Conservation (phyloP, 2,888 invertebrate species). For the Polietes domitor region DNA sequence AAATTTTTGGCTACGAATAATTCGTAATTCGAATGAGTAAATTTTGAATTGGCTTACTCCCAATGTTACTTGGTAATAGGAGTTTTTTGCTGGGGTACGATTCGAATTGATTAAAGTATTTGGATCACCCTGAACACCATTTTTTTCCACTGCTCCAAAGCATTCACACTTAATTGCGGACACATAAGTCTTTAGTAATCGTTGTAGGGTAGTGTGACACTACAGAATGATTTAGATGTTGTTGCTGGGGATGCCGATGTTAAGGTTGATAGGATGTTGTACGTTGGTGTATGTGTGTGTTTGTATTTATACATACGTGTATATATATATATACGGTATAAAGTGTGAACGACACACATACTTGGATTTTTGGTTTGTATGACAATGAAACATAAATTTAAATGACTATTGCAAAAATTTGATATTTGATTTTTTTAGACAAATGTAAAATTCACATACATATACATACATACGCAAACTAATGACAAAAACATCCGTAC, state of each 20-base stretch:
- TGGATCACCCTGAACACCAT: no score
- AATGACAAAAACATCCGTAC: slow-evolving; percentile 13
- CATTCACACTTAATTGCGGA: background rate
- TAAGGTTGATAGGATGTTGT: background rate
- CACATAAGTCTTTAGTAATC: background rate
- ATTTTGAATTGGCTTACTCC: no score
- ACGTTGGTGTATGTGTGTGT: background rate
- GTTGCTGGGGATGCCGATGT: slow-evolving; percentile 7
- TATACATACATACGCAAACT: slow-evolving; percentile 41
- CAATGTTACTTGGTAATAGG: no score
- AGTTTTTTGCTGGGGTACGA: no score
- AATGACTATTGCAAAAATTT: slow-evolving; percentile 76
- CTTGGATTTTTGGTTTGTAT: slow-evolving; percentile 18
- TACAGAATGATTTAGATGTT: slow-evolving; percentile 50
- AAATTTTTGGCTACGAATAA: no score
- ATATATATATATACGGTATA: background rate
- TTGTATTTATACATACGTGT: background rate
- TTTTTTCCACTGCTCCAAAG: background rate
- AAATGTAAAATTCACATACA: slow-evolving; percentile 31
- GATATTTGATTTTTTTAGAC: slow-evolving; percentile 74
- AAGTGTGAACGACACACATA: background rate
- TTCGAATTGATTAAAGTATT: no score
- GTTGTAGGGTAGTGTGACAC: slow-evolving; percentile 40
- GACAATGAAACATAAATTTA: slow-evolving; percentile 71
- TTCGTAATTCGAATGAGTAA: no score